These are phyloP conservation scores for Daktulosphaira vitifoliae DNA, from an alignment of 1,140 invertebrate species.

Conservation along the genomic window DNA sequence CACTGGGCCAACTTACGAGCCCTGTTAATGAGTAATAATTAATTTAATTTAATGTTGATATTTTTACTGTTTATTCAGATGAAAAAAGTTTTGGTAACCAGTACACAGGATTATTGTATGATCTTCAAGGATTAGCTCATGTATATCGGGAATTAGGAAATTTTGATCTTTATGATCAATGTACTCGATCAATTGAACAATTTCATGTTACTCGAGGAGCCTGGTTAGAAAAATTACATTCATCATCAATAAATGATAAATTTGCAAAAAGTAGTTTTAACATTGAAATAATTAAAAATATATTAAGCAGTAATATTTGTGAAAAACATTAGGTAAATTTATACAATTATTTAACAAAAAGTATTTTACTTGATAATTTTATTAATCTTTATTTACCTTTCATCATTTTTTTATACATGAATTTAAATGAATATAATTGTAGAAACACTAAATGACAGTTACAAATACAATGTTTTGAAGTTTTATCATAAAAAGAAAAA, in stretches of 20 bases:
- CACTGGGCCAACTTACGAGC: too few relatives aligned
- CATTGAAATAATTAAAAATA: slow-evolving; percentile 3
- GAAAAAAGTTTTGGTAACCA: slow-evolving; percentile 10
- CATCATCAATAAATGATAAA: neutral
- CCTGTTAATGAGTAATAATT: too few relatives aligned
- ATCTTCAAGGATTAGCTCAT: neutral
- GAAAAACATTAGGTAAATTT: slow-evolving; percentile 1
- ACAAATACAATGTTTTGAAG: too few relatives aligned
- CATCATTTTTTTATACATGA: too few relatives aligned
- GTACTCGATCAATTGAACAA: neutral
- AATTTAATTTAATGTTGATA: neutral
- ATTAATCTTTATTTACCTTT: too few relatives aligned
- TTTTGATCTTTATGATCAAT: neutral
- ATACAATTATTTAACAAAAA: too few relatives aligned
- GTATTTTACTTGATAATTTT: too few relatives aligned
- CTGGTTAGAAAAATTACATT: neutral
- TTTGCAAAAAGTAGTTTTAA: neutral
- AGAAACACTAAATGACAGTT: too few relatives aligned
- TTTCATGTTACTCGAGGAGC: slow-evolving; percentile 11
- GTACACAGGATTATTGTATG: slow-evolving; percentile 14
- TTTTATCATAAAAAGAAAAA: too few relatives aligned
- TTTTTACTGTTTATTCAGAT: slow-evolving; percentile 6
- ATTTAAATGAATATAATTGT: too few relatives aligned
- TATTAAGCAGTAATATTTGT: neutral
- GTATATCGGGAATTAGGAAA: neutral